Percentiles rank a stretch among this genome's conserved stretches.
Conservation (phyloP, 2,888 invertebrate species). For the Drosophila emarginata region DNA sequence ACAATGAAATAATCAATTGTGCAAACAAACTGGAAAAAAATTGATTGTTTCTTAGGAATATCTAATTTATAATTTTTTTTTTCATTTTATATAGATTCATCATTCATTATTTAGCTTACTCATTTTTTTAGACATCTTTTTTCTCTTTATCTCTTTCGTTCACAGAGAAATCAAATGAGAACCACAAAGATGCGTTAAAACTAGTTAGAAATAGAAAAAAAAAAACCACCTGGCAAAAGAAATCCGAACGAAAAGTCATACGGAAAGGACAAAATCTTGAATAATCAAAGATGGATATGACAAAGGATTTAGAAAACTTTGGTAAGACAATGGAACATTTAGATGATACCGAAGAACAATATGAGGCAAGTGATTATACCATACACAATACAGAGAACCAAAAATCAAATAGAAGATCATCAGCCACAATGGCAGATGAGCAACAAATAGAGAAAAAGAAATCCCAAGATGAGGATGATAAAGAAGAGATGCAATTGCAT, state of each 20-base stretch:
- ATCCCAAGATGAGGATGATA: neutral
- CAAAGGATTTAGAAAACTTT: conserved; percentile 79
- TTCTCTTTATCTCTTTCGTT: neutral
- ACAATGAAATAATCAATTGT: conserved; percentile 4
- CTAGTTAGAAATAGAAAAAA: neutral
- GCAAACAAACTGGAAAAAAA: neutral
- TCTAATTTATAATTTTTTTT: too few relatives aligned
- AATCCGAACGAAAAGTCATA: neutral
- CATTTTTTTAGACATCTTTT: neutral
- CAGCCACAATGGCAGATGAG: neutral
- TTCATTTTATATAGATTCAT: too few relatives aligned
- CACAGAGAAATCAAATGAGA: conserved; percentile 3
- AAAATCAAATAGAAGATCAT: conserved; percentile 9
- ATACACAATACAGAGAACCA: conserved; percentile 33
- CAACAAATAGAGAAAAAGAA: conserved; percentile 3
- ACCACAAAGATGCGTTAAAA: neutral
- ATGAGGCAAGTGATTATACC: conserved; percentile 57
- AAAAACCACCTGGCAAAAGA: neutral
- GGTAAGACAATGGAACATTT: conserved; percentile 63
- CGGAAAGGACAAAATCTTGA: neutral
- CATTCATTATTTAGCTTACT: neutral
- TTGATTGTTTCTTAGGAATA: conserved; percentile 1
- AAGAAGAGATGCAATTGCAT: neutral
- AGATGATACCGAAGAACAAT: conserved; percentile 40
- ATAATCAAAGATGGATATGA: conserved; percentile 72